A percentile compares a stretch with the other conserved stretches of the same genome.
These are phyloP conservation scores for Dendrolimus punctatus DNA, from an alignment of 1,140 invertebrate species.

Conservation along the genomic window DNA sequence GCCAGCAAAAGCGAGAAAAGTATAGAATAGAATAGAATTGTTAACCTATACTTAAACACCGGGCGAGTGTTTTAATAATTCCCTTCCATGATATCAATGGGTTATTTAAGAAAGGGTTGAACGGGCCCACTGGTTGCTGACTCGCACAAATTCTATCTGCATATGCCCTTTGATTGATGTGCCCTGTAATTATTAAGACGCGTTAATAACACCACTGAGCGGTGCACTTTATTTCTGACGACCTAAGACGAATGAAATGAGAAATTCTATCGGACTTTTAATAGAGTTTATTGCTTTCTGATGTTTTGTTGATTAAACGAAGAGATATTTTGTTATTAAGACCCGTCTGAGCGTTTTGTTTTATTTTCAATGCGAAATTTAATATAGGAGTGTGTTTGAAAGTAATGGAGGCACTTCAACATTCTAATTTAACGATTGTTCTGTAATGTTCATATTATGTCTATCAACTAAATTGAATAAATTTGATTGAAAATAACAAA, in stretches of 20 bases:
- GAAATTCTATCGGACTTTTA: slow-evolving; percentile 68
- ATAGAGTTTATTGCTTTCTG: slow-evolving; percentile 65
- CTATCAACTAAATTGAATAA: too few relatives aligned
- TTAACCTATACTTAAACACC: too few relatives aligned
- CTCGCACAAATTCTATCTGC: slow-evolving; percentile 70
- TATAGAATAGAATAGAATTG: too few relatives aligned
- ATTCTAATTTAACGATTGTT: too few relatives aligned
- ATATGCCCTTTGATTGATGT: slow-evolving; percentile 71
- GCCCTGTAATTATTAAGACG: slow-evolving; percentile 73
- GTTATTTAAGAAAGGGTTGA: slow-evolving; percentile 68
- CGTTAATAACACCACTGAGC: slow-evolving; percentile 71
- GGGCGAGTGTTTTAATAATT: slow-evolving; percentile 47
- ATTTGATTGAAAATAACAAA: too few relatives aligned
- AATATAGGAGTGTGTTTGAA: slow-evolving; percentile 15
- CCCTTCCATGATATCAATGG: slow-evolving; percentile 62
- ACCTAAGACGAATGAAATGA: slow-evolving; percentile 70
- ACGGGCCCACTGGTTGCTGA: slow-evolving; percentile 55
- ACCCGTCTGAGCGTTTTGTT: slow-evolving; percentile 27
- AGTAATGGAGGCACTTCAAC: background rate
- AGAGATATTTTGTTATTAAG: slow-evolving; percentile 48
- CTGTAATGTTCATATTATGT: too few relatives aligned
- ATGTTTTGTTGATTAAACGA: slow-evolving; percentile 67
- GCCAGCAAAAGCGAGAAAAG: too few relatives aligned
- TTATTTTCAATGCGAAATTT: slow-evolving; percentile 34
- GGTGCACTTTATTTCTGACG: slow-evolving; percentile 68